Percentiles rank a stretch among this genome's conserved stretches.
phyloP scores from a whole-genome alignment of 1,140 invertebrate genomes.

The Mya arenaria region DNA sequence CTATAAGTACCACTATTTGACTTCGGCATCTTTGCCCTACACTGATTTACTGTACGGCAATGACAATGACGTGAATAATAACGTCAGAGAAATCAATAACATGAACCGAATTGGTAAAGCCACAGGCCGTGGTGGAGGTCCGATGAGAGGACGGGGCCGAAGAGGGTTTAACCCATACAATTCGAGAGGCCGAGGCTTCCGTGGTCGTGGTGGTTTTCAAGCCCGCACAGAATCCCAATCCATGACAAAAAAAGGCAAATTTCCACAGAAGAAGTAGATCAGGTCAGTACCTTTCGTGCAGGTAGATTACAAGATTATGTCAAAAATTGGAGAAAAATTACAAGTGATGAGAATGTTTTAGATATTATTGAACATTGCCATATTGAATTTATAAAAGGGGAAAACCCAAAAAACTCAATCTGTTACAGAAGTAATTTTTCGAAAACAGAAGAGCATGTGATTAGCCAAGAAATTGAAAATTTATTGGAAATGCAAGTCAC shows the following conservation, averaged over 20 bases:
- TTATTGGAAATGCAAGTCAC: conserved; percentile 21
- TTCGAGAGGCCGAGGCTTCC: too few species aligned
- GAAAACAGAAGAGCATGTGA: conserved; percentile 14
- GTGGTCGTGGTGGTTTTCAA: too few species aligned
- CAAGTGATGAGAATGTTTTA: conserved; percentile 3
- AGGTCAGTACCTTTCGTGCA: conserved; percentile 23
- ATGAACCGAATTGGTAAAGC: conserved; percentile 9
- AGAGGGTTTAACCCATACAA: too few species aligned
- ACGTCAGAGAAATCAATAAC: conserved; percentile 27
- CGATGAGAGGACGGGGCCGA: too few species aligned
- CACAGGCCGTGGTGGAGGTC: not conserved
- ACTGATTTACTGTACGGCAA: conserved; percentile 18
- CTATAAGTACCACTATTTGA: conserved; percentile 22
- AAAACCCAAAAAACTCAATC: not conserved
- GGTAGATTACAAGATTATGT: conserved; percentile 16
- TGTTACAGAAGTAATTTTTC: conserved; percentile 2
- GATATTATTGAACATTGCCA: conserved; percentile 41
- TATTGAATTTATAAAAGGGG: conserved; percentile 18
- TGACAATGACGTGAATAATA: conserved; percentile 4
- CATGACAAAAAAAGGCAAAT: conserved; percentile 11
- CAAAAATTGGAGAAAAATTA: conserved; percentile 42
- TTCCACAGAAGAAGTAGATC: not conserved
- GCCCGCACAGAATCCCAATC: too few species aligned
- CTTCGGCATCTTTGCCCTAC: not conserved
- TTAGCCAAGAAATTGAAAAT: conserved; percentile 25